Percentiles rank a stretch among this genome's conserved stretches.
These are phyloP conservation scores for Trichomalopsis sarcophagae DNA, from an alignment of 1,140 invertebrate species.

Conservation along the genomic window DNA sequence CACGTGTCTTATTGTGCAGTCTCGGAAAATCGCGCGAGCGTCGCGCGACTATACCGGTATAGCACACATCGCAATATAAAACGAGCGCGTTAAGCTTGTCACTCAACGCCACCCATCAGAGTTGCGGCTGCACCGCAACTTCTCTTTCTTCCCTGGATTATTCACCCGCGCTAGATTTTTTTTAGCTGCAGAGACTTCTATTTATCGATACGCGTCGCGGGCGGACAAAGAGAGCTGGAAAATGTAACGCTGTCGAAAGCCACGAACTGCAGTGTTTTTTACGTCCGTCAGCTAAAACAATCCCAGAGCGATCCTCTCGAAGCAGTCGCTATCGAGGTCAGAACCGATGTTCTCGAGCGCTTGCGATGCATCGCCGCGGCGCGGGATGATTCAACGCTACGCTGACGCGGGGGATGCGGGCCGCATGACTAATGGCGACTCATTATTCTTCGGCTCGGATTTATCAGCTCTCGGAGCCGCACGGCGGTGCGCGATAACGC, in stretches of 20 bases:
- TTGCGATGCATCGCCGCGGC: background rate
- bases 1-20: constrained; percentile 71
- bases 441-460: constrained; percentile 69
- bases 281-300: too few species aligned
- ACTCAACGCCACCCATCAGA: constrained; percentile 60
- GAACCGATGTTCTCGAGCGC: background rate
- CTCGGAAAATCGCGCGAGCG: constrained; percentile 39
- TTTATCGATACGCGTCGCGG: too few species aligned
- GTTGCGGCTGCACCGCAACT: background rate
- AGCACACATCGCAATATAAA: constrained; percentile 63
- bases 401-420: constrained; percentile 60
- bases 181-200: too few species aligned
- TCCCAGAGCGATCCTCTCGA: background rate
- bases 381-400: constrained; percentile 43
- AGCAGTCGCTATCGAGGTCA: background rate
- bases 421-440: constrained; percentile 67
- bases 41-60: background rate
- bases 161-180: too few species aligned
- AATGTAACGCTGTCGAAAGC: background rate
- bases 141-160: background rate
- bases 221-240: background rate
- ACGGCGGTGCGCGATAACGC: constrained; percentile 63
- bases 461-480: constrained; percentile 66
- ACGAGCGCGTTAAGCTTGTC: constrained; percentile 71
- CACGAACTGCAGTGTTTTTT: background rate